Evolutionary conservation across 2,888 invertebrate species (phyloP).

Genomic region (Horisme vitalbata): DNA sequence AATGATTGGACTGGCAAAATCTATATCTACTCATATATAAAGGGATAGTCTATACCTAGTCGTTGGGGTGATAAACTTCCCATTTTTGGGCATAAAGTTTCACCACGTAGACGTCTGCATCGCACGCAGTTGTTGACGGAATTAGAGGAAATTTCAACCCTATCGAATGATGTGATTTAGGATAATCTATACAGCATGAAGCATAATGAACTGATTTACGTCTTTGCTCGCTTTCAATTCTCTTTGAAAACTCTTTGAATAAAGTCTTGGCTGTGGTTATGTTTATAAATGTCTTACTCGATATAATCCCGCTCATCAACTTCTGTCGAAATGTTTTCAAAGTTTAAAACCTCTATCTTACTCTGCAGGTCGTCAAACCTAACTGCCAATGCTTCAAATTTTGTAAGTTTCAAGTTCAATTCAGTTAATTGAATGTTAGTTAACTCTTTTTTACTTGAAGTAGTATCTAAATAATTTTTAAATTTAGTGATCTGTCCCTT

Average conservation of each 20-base stretch:
- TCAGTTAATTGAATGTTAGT: slow-evolving; percentile 2
- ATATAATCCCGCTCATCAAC: slow-evolving; percentile 17
- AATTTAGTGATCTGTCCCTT: too few species aligned
- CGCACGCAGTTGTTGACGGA: too few species aligned
- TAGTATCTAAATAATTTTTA: too few species aligned
- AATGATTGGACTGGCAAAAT: too few species aligned
- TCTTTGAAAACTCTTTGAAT: background rate
- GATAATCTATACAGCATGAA: slow-evolving; percentile 2
- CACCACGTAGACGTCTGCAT: too few species aligned
- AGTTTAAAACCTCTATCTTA: slow-evolving; percentile 20
- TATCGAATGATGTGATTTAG: background rate
- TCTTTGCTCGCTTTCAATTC: background rate
- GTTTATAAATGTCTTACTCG: slow-evolving; percentile 13
- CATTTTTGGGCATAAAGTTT: too few species aligned
- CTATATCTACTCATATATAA: too few species aligned
- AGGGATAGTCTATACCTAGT: too few species aligned
- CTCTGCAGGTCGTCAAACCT: slow-evolving; percentile 22
- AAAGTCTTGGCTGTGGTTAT: slow-evolving; percentile 9
- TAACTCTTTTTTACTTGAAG: too few species aligned
- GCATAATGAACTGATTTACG: slow-evolving; percentile 3
- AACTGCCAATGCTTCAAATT: slow-evolving; percentile 9
- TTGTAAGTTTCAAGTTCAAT: slow-evolving; percentile 7
- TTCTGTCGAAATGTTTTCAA: slow-evolving; percentile 10
- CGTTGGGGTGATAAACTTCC: too few species aligned
- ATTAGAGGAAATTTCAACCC: slow-evolving; percentile 11